Percentiles rank a stretch among this genome's conserved stretches.
Conservation (phyloP, 1,140 invertebrate species). For the Probaryconus sp. region DNA sequence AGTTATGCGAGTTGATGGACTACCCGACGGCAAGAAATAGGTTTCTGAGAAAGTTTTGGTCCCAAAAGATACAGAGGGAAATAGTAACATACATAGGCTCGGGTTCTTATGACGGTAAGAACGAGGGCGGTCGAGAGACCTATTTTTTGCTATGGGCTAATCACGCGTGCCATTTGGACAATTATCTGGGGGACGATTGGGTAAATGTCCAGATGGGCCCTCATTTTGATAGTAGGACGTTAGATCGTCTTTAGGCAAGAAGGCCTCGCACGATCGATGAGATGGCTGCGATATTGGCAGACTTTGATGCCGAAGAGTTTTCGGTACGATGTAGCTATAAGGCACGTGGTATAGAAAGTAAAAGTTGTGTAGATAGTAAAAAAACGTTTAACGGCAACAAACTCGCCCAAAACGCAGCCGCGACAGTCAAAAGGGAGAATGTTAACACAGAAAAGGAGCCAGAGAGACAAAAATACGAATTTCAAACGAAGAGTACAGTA, state of each 20-base stretch:
- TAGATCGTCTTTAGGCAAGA: constrained; percentile 2
- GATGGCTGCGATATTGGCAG: constrained; percentile 12
- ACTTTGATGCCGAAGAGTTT: constrained; percentile 16
- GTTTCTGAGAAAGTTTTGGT: constrained; percentile 19
- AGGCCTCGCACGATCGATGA: neutral
- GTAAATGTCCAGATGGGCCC: neutral
- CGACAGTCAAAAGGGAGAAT: neutral
- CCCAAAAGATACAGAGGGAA: constrained; percentile 6
- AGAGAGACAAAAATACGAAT: neutral
- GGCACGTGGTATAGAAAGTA: too few species aligned
- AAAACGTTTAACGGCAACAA: too few species aligned
- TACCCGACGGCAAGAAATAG: constrained; percentile 1
- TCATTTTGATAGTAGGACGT: neutral
- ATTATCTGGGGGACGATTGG: constrained; percentile 11
- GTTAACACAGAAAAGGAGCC: too few species aligned
- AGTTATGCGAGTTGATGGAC: constrained; percentile 10
- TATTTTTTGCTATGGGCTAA: constrained; percentile 27
- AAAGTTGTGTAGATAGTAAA: too few species aligned
- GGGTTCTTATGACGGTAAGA: neutral
- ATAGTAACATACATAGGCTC: constrained; percentile 2
- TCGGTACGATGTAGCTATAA: neutral
- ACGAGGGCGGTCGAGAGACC: constrained; percentile 1
- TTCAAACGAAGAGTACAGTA: neutral
- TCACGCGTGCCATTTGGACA: neutral
- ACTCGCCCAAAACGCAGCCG: too few species aligned